Base-by-base conservation (phyloP, 2,113 vertebrate genomes). In the Salvelinus namaycush region DNA sequence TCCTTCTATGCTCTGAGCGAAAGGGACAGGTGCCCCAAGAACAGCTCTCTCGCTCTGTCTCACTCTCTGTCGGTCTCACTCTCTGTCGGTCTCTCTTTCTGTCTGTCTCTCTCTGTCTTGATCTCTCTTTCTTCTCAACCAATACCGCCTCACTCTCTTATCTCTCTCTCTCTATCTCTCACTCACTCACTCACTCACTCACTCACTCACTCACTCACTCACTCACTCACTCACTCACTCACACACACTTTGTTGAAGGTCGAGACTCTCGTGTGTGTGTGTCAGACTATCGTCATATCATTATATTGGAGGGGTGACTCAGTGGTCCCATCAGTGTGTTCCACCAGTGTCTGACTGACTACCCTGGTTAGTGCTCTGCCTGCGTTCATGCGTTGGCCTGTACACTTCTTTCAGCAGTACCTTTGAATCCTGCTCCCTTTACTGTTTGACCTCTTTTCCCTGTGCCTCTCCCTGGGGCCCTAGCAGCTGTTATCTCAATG, bases 401-500 rank as follows among this genome's bases (percentile, higher is more conserved):
- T 48, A 34, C 29, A 59, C 71, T 69, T 81, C 76, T 87, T 89
- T 87, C 82, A 88, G 88, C 83, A 71, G 59, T 87, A 93, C 89
- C 90, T 92, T 89, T 85, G 84, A 89, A 87, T 91, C 88, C 76
- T 88, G 87, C 86, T 90, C 88, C 84, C 86, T 91, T 91, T 91
- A 92, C 85, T 83, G 81, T 92, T 93, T 93, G 92, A 93, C 91
- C 92, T 91, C 92, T 90, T 93, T 93, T 91, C 86, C 39, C 12
- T 64, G 59, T 31, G 44, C 5, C 18, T 44, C 84, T 90, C 91
- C 89, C 89, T 72, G 87, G 89, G 92, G 90, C 89, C 88, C 84
- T 85, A 89, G 90, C 93, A 94, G 93, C 92, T 93, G 92, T 93
- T 93, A 93, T 93, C 89, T 89, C 89, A 81, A 90, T 90, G 89